A percentile compares a stretch with the other conserved stretches of the same genome.
Conservation (phyloP, 2,888 invertebrate species). For the Abrostola tripartita region DNA sequence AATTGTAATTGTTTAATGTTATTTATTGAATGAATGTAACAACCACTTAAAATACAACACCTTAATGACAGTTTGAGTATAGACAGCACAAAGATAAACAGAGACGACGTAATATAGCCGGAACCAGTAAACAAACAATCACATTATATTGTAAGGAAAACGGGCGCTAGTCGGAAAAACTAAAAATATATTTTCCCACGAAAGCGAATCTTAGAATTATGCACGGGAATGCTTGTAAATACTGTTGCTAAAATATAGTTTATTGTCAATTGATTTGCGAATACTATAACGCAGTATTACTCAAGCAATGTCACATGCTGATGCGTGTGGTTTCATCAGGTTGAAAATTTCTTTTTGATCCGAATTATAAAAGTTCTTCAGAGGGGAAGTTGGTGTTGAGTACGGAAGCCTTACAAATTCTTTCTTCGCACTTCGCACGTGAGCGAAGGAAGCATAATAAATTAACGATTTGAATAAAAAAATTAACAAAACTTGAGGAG, state of each 20-base stretch:
- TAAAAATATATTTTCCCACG: conserved; percentile 52
- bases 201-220: conserved; percentile 42
- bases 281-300: neutral
- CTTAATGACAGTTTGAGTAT: neutral
- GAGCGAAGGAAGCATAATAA: too few species aligned
- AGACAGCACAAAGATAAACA: conserved; percentile 12
- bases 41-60: too few species aligned
- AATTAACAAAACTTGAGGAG: too few species aligned
- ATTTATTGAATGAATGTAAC: too few species aligned
- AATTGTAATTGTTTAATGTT: neutral
- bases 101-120: conserved; percentile 24
- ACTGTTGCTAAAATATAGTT: conserved; percentile 23
- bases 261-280: conserved; percentile 10
- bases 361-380: too few species aligned
- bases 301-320: too few species aligned
- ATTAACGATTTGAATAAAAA: too few species aligned
- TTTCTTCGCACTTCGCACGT: too few species aligned
- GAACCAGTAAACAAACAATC: conserved; percentile 42
- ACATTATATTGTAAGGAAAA: conserved; percentile 41
- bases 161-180: conserved; percentile 41
- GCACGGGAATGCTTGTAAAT: conserved; percentile 26
- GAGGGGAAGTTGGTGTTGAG: too few species aligned
- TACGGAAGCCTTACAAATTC: too few species aligned
- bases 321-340: too few species aligned
- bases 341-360: too few species aligned